Percentiles rank a stretch among this genome's conserved stretches.
Conservation (phyloP, 2,888 invertebrate genomes). For the Listrodromus nycthemerus region DNA sequence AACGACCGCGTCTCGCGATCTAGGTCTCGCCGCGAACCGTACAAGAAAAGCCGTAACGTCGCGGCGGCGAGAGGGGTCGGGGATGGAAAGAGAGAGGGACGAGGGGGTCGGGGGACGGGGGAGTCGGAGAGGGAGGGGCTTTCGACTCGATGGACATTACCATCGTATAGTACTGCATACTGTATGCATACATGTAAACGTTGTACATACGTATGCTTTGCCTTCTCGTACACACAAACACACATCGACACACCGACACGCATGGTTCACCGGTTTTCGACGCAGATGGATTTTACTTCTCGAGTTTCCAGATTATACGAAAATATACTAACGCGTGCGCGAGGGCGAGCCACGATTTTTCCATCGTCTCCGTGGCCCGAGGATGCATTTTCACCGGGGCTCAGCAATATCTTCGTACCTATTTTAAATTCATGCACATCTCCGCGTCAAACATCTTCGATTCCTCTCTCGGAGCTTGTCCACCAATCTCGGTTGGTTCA, state of each 20-base stretch:
- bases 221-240: neutral
- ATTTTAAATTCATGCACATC: slow-evolving; percentile 25
- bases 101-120: slow-evolving; percentile 12
- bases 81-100: too few species aligned
- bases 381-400: neutral
- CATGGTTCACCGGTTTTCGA: neutral
- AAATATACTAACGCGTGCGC: slow-evolving; percentile 15
- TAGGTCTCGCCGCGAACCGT: slow-evolving; percentile 59
- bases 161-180: slow-evolving; percentile 33
- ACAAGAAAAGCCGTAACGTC: slow-evolving; percentile 47
- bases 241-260: neutral
- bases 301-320: slow-evolving; percentile 26
- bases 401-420: neutral
- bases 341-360: slow-evolving; percentile 9
- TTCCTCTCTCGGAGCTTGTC: neutral
- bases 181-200: slow-evolving; percentile 12
- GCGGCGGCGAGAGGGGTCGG: neutral
- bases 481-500: slow-evolving; percentile 39
- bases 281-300: slow-evolving; percentile 24
- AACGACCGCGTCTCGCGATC: slow-evolving; percentile 61
- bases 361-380: neutral
- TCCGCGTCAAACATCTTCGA: slow-evolving; percentile 25
- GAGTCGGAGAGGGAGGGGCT: slow-evolving; percentile 41
- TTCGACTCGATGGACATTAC: slow-evolving; percentile 53
- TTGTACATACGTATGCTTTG: neutral